Evolutionary conservation across 2,888 invertebrate genomes (phyloP), one percentile per base, ranked within the genome.

Genomic region (Rhagophthalmus giganteus): DNA sequence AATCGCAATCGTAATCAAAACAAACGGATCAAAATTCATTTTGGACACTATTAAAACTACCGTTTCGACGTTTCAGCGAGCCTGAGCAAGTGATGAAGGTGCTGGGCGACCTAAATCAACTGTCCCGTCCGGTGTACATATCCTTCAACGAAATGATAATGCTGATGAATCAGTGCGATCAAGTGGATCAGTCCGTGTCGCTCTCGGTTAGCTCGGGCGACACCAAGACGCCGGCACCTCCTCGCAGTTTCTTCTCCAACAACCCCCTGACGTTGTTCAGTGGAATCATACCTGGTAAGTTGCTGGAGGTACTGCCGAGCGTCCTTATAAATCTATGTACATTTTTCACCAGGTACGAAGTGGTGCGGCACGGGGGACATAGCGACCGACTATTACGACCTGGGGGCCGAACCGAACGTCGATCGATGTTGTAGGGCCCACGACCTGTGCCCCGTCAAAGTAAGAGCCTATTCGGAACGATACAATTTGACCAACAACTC

Each of bases 351-450:
- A 91, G 92, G 92, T 55, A 93, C 92, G 26, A 92, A 92, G 73
- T 93, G 92, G 92, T 95, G 94, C 68, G 94, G 94, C 10, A 86
- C 90, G 0, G 94, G 94, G 1, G 94, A 94, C 73, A 85, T 91
- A 60, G 94, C 94, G 0, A 77, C 81, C 11, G 82, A 86, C 68
- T 93, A 90, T 76, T 86, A 86, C 72, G 94, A 94, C 74, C 78
- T 94, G 57, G 95, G 95, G 27, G 78, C 81, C 0, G 87, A 86
- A 65, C 75, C 73, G 67, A 76, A 77, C 20, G 83, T 90, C 62
- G 93, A 93, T 76, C 80, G 83, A 62, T 95, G 95, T 73, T 95
- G 95, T 74, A 81, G 94, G 51, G 86, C 86, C 9, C 95, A 95
- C 72, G 94, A 95, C 77, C 80, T 93, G 39, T 95, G 95, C 68